Evolutionary conservation across 2,797 vertebrate species (phyloP), one percentile per base, ranked within the genome.

Genomic region (Orientallactaga sibirica): DNA sequence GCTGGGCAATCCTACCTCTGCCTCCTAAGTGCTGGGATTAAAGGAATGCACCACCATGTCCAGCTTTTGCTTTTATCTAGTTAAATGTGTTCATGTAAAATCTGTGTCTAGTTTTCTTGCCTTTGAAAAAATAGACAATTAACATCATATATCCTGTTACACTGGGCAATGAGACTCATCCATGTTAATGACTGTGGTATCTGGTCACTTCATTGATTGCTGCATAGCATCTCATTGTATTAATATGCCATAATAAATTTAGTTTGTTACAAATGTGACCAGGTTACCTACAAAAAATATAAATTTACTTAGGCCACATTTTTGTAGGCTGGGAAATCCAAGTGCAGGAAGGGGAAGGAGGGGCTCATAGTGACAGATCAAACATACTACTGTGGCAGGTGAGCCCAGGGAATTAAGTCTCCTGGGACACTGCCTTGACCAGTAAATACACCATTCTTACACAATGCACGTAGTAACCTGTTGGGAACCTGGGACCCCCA

Each of bases 31-130:
- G 55, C 14, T 55, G 55, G 55, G 5, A 55, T 15, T 55, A 55
- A 55, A 55, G 55, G 55, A 2, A 15, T 55, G 55, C 14, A 15
- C 55, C 55, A 9, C 55, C 55, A 55, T 55, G 55, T 15, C 55
- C 14, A 15, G 55, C 10, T 68, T n/a, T 75, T 2, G 41, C 61
- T 74, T 67, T 82, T 93, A 37, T 95, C 67, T 20, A 73, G 29
- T 77, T 74, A 67, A 92, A 37, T 88, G 41, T 79, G 27, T 92
- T 88, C 71, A 61, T 84, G 33, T 79, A 58, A 10, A 87, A 55
- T 75, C 52, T 82, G 73, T 85, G 55, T 43, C 58, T 70, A 55
- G 71, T 71, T 82, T 86, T 55, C 20, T 8, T 74, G 14, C 52
- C 82, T 87, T 88, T 83, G 16, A 37, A 48, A 68, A 67, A 41